Conservation (phyloP, 2,113 vertebrate genomes). For the Tylochromis polylepis region DNA sequence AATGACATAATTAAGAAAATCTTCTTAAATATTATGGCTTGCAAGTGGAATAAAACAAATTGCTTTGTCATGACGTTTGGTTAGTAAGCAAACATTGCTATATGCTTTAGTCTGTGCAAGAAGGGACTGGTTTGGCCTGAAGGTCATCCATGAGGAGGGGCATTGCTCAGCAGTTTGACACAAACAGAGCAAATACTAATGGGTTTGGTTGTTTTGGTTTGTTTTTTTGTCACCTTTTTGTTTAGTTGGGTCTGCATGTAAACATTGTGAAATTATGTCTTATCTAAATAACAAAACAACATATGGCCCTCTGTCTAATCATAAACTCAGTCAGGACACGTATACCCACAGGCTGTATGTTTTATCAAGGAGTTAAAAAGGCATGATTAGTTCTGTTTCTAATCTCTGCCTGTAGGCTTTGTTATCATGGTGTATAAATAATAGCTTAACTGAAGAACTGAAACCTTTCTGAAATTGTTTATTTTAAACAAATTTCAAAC, state of each 20-base stretch:
- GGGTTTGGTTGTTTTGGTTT: neutral
- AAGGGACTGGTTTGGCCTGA: conserved; percentile 14
- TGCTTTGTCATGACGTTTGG: neutral
- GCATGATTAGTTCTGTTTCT: neutral
- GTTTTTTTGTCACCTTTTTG: neutral
- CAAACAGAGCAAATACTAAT: neutral
- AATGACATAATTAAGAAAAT: neutral
- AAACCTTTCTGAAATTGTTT: neutral
- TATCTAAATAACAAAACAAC: neutral
- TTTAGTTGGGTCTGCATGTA: neutral
- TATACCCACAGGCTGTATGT: neutral
- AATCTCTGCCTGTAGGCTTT: neutral
- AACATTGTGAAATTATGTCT: neutral
- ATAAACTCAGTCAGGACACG: neutral
- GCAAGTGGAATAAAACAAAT: neutral
- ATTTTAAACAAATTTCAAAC: neutral
- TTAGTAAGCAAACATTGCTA: neutral
- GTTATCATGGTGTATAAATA: neutral
- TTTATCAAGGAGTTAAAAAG: neutral
- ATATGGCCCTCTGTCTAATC: neutral
- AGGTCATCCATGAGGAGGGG: conserved; percentile 21
- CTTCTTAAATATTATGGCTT: neutral
- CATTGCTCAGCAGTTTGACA: neutral
- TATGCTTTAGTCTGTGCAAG: neutral
- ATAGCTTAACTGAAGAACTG: neutral